These are phyloP conservation scores for Caenorhabditis becei DNA, from an alignment of 2,888 invertebrate genomes.

Conservation along the genomic window DNA sequence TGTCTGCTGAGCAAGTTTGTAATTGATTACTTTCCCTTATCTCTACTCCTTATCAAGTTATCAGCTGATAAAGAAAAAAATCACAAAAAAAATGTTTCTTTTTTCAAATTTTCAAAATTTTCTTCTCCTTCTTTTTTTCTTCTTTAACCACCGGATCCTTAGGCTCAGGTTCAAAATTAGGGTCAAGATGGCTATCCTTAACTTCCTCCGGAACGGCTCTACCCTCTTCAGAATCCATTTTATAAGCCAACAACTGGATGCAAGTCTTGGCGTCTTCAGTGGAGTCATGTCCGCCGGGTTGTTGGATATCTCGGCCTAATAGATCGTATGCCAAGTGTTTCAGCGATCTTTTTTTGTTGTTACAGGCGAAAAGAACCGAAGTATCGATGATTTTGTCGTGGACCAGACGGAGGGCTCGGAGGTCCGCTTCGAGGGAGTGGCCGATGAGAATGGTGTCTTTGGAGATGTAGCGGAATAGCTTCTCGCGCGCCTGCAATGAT, in stretches of 20 bases:
- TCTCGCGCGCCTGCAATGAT: conserved; percentile 86
- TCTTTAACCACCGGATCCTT: too few species aligned
- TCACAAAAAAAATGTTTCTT: too few species aligned
- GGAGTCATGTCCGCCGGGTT: background rate
- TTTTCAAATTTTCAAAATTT: too few species aligned
- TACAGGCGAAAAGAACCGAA: conserved; percentile 90
- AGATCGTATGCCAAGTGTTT: background rate
- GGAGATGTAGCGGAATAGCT: conserved; percentile 91
- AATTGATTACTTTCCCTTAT: too few species aligned
- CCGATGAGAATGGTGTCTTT: conserved; percentile 90
- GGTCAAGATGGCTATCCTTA: too few species aligned
- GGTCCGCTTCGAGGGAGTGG: conserved; percentile 96
- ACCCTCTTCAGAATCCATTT: background rate
- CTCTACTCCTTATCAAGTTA: too few species aligned
- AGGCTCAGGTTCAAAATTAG: too few species aligned
- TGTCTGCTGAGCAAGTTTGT: too few species aligned
- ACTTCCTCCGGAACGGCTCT: too few species aligned
- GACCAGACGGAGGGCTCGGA: conserved; percentile 90
- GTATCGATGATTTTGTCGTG: conserved; percentile 91
- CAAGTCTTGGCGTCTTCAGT: conserved; percentile 8
- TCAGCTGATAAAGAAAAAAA: too few species aligned
- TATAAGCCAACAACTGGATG: background rate
- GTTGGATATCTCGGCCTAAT: background rate
- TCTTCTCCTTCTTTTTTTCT: too few species aligned
- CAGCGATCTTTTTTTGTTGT: background rate